phyloP scores from a whole-genome alignment of 30 jellyfish, hydroid and myxozoan species.

The Pelagia noctiluca region DNA sequence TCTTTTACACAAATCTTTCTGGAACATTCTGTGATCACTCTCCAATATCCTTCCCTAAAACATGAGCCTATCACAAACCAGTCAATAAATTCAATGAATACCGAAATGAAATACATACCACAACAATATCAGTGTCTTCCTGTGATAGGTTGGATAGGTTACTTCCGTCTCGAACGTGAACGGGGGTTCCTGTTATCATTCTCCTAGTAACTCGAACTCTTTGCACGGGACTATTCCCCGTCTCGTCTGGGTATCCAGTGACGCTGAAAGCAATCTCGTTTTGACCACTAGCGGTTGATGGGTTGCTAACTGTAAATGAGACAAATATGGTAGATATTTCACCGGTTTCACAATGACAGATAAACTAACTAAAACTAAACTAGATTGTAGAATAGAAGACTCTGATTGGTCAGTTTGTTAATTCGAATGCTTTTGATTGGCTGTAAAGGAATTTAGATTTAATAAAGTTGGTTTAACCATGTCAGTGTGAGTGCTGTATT shows the following conservation, averaged over 20 bases:
- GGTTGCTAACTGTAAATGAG: conserved; percentile 51
- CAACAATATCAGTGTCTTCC: conserved; percentile 55
- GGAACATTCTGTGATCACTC: background rate
- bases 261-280: conserved; percentile 66
- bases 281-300: conserved; percentile 39
- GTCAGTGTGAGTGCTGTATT: no score
- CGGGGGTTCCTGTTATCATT: conserved; percentile 15
- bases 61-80: background rate
- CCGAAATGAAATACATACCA: conserved; percentile 26
- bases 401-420: no score
- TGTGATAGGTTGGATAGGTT: conserved; percentile 11
- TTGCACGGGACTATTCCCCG: conserved; percentile 50
- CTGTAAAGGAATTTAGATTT: no score
- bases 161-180: background rate
- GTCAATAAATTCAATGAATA: background rate
- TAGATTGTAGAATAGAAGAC: no score
- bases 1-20: background rate
- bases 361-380: no score
- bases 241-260: conserved; percentile 42
- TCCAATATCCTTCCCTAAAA: no score
- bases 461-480: no score
- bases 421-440: no score
- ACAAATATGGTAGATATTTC: background rate
- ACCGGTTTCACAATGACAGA: background rate
- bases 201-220: conserved; percentile 34